Conservation (phyloP, 2,888 invertebrate species). For the Trypoxylon attenuatum region DNA sequence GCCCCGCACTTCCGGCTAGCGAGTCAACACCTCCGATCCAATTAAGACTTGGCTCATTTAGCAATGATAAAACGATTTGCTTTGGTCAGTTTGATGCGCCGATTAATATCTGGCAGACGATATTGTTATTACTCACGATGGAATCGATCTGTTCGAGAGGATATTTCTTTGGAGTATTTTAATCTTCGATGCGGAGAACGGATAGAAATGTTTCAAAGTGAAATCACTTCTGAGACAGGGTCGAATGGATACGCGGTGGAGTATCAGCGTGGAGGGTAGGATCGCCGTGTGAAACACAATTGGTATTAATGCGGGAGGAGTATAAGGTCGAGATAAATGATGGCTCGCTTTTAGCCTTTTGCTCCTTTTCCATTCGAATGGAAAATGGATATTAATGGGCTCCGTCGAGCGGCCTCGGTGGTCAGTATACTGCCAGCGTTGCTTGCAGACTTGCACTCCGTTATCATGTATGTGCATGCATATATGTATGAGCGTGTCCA, state of each 20-base stretch:
- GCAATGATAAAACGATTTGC: too few species aligned
- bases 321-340: slow-evolving; percentile 67
- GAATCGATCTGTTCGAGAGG: background rate
- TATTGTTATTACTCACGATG: background rate
- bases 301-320: slow-evolving; percentile 66
- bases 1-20: background rate
- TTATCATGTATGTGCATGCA: slow-evolving; percentile 30
- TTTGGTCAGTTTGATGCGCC: background rate
- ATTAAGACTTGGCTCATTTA: background rate
- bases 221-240: slow-evolving; percentile 9
- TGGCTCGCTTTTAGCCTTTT: slow-evolving; percentile 59
- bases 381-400: slow-evolving; percentile 72
- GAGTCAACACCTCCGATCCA: background rate
- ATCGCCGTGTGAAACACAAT: slow-evolving; percentile 63
- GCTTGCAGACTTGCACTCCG: slow-evolving; percentile 10
- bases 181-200: background rate
- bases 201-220: slow-evolving; percentile 5
- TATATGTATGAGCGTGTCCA: slow-evolving; percentile 22
- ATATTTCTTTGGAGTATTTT: background rate
- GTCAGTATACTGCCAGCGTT: slow-evolving; percentile 37
- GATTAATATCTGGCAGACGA: background rate
- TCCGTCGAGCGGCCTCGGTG: slow-evolving; percentile 46
- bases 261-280: slow-evolving; percentile 26
- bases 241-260: slow-evolving; percentile 13
- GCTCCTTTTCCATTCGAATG: slow-evolving; percentile 60